Conservation (phyloP, 35 echinoderm and acorn worm genomes). For the Heliocidaris erythrogramma region DNA sequence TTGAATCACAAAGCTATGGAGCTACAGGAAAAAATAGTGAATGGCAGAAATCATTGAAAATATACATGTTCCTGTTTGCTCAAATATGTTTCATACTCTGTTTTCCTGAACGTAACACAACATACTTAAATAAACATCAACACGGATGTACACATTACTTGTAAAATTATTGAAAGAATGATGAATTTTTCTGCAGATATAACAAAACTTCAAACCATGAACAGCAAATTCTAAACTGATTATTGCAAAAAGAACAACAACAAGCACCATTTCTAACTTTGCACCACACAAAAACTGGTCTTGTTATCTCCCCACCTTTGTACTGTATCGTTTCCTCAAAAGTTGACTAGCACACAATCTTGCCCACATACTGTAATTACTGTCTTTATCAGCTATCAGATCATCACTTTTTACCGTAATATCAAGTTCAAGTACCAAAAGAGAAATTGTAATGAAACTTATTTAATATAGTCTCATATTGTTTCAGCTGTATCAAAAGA, state of each 20-base stretch:
- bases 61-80: no score
- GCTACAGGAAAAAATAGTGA: no score
- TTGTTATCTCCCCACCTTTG: background rate
- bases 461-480: no score
- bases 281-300: background rate
- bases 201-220: background rate
- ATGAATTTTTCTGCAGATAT: background rate
- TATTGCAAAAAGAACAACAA: background rate
- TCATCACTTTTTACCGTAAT: no score
- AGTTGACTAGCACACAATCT: slow-evolving; percentile 9
- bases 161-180: no score
- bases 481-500: no score
- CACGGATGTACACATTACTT: background rate
- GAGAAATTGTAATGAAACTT: no score
- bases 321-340: background rate
- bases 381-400: background rate
- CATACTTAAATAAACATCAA: background rate
- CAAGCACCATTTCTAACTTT: background rate
- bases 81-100: no score
- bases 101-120: no score
- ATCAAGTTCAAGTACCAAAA: no score
- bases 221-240: background rate
- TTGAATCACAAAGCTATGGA: no score
- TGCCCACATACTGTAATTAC: background rate
- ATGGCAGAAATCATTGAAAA: no score